These are phyloP conservation scores for Phalacrocorax pelagicus DNA, from an alignment of 2,113 vertebrate genomes.

Conservation along the genomic window DNA sequence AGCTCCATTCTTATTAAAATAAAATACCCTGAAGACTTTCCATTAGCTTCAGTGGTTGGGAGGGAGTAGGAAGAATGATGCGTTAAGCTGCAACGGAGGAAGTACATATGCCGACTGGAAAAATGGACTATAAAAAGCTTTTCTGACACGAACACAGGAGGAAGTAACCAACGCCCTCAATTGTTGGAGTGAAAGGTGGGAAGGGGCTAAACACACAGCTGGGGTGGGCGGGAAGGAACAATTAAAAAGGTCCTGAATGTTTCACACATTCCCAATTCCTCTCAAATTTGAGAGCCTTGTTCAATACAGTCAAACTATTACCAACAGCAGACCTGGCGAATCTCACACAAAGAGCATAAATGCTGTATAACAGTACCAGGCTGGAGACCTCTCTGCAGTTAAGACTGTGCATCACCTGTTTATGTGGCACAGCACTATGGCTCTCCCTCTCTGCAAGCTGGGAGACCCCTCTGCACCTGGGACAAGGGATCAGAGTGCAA, in stretches of 20 bases:
- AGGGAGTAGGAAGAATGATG: constrained; percentile 5
- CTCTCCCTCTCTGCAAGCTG: not conserved
- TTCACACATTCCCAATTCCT: not conserved
- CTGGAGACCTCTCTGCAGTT: not conserved
- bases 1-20: not conserved
- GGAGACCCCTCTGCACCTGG: not conserved
- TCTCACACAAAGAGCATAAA: not conserved
- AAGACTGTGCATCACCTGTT: not conserved
- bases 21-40: constrained; percentile 1
- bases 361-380: not conserved
- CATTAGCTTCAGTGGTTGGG: not conserved
- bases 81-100: constrained; percentile 15
- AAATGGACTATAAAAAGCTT: constrained; percentile 59
- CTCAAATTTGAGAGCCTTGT: not conserved
- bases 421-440: not conserved
- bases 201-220: not conserved
- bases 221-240: not conserved
- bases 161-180: constrained; percentile 71
- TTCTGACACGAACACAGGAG: constrained; percentile 58
- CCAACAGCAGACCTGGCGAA: not conserved
- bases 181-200: constrained; percentile 41
- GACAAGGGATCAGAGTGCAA: not conserved
- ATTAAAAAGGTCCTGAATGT: not conserved
- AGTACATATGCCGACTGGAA: constrained; percentile 47
- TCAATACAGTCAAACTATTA: not conserved